Conservation (phyloP, 2,797 vertebrate species). For the Loriculus beryllinus region DNA sequence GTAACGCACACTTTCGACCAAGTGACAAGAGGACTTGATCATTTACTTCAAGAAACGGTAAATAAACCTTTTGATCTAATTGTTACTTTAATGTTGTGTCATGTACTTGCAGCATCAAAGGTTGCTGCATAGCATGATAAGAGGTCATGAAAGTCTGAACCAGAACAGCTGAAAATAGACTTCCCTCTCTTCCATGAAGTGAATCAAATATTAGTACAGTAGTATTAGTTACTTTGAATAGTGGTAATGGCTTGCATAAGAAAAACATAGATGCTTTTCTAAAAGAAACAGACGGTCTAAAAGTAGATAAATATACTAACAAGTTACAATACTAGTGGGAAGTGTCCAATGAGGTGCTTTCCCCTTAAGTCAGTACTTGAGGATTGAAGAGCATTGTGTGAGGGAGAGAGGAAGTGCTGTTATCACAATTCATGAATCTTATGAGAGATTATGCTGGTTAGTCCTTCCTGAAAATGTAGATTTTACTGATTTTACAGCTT, state of each 20-base stretch:
- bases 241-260: not conserved
- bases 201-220: not conserved
- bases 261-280: not conserved
- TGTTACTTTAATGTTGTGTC: not conserved
- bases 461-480: not conserved
- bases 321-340: not conserved
- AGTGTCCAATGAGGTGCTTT: not conserved
- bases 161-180: not conserved
- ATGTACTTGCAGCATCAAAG: not conserved
- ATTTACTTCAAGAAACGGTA: constrained; percentile 61
- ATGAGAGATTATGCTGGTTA: not conserved
- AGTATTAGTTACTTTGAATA: not conserved
- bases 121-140: not conserved
- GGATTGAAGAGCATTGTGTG: not conserved
- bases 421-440: not conserved
- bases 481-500: not conserved
- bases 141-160: not conserved
- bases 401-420: not conserved
- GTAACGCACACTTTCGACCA: constrained; percentile 78
- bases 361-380: not conserved
- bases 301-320: accelerated
- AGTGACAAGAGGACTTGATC: constrained; percentile 86
- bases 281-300: not conserved
- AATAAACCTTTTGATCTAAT: not conserved
- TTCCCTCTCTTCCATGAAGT: accelerated